phyloP scores from a whole-genome alignment of 2,113 vertebrate species.

The Heptranchias perlo region DNA sequence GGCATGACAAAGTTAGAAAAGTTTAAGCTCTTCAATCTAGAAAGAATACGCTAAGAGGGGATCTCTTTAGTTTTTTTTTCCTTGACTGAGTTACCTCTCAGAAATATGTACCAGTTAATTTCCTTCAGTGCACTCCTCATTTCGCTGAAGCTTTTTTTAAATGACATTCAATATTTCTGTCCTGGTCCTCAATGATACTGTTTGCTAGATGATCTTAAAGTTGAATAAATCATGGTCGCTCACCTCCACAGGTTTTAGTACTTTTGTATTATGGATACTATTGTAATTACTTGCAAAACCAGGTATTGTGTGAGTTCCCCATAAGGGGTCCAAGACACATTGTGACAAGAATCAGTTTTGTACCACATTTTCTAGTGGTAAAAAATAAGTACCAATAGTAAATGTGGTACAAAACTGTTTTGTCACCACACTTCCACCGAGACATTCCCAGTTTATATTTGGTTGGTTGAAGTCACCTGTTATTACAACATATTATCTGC shows the following conservation, averaged over 20 bases:
- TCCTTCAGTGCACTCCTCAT: neutral
- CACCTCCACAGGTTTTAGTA: neutral
- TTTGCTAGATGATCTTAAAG: neutral
- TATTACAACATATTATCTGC: neutral
- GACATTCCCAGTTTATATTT: neutral
- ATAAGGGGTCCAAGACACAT: neutral
- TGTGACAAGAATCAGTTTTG: neutral
- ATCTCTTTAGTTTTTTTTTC: neutral
- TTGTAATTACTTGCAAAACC: neutral
- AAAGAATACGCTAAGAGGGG: neutral
- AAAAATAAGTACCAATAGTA: neutral
- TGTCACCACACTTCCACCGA: neutral
- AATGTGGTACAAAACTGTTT: neutral
- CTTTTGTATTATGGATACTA: neutral
- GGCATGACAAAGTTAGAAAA: neutral
- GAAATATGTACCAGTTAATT: neutral
- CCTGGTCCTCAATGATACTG: neutral
- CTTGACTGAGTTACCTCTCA: neutral
- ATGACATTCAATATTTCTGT: neutral
- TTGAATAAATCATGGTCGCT: neutral
- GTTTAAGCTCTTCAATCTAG: neutral
- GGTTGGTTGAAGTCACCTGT: too few species aligned
- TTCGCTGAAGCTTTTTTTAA: neutral
- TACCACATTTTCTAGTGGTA: neutral
- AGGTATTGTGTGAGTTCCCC: neutral